These are phyloP conservation scores for Solea senegalensis DNA, from an alignment of 2,113 vertebrate genomes.

Conservation along the genomic window DNA sequence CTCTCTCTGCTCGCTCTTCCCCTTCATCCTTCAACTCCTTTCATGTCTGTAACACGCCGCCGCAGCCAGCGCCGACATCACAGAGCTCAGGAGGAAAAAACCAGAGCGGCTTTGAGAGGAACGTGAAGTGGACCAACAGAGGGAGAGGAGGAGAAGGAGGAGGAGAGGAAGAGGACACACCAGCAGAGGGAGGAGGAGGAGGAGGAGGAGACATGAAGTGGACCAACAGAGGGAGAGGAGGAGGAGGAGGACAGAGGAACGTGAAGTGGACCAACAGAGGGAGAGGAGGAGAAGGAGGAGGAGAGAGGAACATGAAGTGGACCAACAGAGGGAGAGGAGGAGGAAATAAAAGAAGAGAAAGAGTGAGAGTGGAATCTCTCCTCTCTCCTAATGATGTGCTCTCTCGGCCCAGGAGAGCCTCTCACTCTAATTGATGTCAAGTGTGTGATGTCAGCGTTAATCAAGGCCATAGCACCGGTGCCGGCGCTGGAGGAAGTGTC, in stretches of 20 bases:
- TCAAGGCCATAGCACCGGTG: slow-evolving; percentile 80
- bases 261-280: slow-evolving; percentile 62
- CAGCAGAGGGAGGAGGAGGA: slow-evolving; percentile 38
- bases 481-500: neutral
- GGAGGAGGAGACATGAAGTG: slow-evolving; percentile 50
- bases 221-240: neutral
- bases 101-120: slow-evolving; percentile 77
- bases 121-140: neutral
- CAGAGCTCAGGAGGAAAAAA: slow-evolving; percentile 70
- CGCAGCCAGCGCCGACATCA: slow-evolving; percentile 81
- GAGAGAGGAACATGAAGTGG: slow-evolving; percentile 38
- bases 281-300: slow-evolving; percentile 30
- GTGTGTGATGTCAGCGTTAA: slow-evolving; percentile 93
- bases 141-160: slow-evolving; percentile 60
- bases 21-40: slow-evolving; percentile 33
- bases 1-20: neutral
- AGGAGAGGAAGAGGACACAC: slow-evolving; percentile 64
- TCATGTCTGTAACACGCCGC: slow-evolving; percentile 68
- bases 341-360: slow-evolving; percentile 26
- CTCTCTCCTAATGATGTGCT: slow-evolving; percentile 94
- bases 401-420: slow-evolving; percentile 90
- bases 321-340: slow-evolving; percentile 31
- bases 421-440: slow-evolving; percentile 97
- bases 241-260: slow-evolving; percentile 58
- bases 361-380: slow-evolving; percentile 73